Conservation (phyloP, 1,140 invertebrate species). For the Bombus turneri region DNA sequence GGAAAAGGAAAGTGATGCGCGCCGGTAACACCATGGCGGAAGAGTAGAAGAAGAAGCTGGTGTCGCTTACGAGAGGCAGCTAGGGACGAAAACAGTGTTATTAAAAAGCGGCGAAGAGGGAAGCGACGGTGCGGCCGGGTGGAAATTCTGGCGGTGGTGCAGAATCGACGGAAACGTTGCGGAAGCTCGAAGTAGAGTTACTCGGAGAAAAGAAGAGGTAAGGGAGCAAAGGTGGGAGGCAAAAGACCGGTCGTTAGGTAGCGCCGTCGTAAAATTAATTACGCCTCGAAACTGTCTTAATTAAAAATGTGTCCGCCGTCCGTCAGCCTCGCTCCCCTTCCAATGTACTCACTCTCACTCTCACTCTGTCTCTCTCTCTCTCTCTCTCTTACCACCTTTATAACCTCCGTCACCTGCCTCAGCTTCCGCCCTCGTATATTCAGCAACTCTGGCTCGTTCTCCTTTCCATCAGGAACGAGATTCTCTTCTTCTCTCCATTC, state of each 20-base stretch:
- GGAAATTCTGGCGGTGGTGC: conserved; percentile 45
- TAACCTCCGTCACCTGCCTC: conserved; percentile 54
- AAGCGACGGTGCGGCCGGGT: conserved; percentile 17
- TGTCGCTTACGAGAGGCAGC: background rate
- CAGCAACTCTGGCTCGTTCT: conserved; percentile 40
- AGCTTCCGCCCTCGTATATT: conserved; percentile 41
- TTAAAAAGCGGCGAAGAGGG: conserved; percentile 21
- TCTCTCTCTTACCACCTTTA: conserved; percentile 23
- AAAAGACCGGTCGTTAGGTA: conserved; percentile 67
- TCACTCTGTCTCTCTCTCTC: background rate
- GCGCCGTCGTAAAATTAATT: conserved; percentile 80
- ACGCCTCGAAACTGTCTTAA: conserved; percentile 80
- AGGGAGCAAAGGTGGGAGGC: conserved; percentile 45
- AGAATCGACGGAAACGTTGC: conserved; percentile 30
- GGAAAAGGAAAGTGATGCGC: background rate
- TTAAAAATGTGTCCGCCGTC: conserved; percentile 79
- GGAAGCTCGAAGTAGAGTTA: background rate
- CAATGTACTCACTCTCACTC: background rate
- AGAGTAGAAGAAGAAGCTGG: background rate
- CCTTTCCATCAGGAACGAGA: conserved; percentile 45
- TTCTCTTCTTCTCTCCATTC: background rate
- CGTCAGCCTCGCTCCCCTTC: conserved; percentile 61
- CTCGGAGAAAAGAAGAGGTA: conserved; percentile 29
- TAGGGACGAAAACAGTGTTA: conserved; percentile 17
- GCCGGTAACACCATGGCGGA: too few species aligned